A percentile compares a stretch with the other conserved stretches of the same genome.
Conservation (phyloP, 2,113 vertebrate genomes). For the Chloroceryle aenea region DNA sequence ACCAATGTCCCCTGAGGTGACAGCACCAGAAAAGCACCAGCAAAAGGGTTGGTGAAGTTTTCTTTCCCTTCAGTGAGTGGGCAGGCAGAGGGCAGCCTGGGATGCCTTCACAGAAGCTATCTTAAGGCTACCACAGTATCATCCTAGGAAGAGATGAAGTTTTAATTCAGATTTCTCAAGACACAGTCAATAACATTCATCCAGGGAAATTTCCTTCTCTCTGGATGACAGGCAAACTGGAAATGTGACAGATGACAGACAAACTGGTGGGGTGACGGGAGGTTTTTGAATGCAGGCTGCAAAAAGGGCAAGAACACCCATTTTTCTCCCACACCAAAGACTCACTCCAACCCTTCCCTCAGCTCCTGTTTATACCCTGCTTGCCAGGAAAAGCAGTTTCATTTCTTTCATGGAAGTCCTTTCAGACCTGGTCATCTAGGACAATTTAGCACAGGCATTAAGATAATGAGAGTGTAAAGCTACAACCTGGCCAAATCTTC, state of each 20-base stretch:
- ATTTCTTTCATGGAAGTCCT: conserved; percentile 6
- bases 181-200: conserved; percentile 5
- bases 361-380: not conserved
- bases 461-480: conserved; percentile 39
- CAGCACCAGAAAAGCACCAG: not conserved
- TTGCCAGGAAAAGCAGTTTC: conserved; percentile 20
- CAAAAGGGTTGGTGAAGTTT: not conserved
- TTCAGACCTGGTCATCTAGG: not conserved
- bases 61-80: not conserved
- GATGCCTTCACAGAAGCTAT: not conserved
- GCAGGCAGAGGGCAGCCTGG: not conserved
- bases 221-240: conserved; percentile 23
- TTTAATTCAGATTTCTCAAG: conserved; percentile 28
- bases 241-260: conserved; percentile 26
- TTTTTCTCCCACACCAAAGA: not conserved
- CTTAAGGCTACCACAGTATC: not conserved
- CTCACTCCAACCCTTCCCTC: not conserved
- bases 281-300: not conserved
- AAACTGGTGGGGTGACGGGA: not conserved
- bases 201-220: conserved; percentile 16
- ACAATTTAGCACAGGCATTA: not conserved
- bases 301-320: not conserved
- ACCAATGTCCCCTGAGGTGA: not conserved
- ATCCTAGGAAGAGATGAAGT: not conserved
- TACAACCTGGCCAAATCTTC: not conserved